These are phyloP conservation scores for Macrotus californicus DNA, from an alignment of 2,113 vertebrate genomes.

Conservation along the genomic window DNA sequence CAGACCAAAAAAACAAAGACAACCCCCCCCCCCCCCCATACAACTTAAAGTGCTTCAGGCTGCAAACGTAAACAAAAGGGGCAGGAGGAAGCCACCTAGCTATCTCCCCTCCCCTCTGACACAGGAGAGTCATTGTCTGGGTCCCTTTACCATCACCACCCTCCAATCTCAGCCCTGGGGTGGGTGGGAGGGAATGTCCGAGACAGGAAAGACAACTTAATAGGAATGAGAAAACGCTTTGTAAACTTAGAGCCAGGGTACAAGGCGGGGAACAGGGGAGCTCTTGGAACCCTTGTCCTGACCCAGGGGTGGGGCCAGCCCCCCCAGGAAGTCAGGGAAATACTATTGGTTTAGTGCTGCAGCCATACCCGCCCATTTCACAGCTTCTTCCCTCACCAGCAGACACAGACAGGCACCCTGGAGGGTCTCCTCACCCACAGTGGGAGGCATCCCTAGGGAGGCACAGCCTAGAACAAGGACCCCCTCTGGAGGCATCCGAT, in stretches of 20 bases:
- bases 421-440: not conserved
- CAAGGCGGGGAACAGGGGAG: not conserved
- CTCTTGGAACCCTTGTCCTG: constrained; percentile 25
- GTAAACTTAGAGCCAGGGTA: constrained; percentile 61
- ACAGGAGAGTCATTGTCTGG: constrained; percentile 25
- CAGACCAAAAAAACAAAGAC: constrained; percentile 12
- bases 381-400: constrained; percentile 61
- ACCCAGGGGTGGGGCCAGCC: constrained; percentile 63
- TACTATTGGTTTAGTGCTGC: constrained; percentile 53
- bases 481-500: not conserved
- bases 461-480: constrained; percentile 14
- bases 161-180: constrained; percentile 60
- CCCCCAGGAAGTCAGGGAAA: constrained; percentile 20
- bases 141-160: constrained; percentile 54
- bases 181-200: constrained; percentile 24
- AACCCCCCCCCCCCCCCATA: not conserved
- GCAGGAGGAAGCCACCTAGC: constrained; percentile 40
- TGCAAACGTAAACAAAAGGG: constrained; percentile 64
- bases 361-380: constrained; percentile 24
- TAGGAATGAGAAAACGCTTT: constrained; percentile 48
- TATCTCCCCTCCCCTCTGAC: constrained; percentile 37
- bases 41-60: constrained; percentile 75
- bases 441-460: not conserved
- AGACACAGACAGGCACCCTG: constrained; percentile 64
- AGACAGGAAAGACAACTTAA: constrained; percentile 23